Conservation (phyloP, 2,888 invertebrate genomes). For the Orchesellides sinensis region DNA sequence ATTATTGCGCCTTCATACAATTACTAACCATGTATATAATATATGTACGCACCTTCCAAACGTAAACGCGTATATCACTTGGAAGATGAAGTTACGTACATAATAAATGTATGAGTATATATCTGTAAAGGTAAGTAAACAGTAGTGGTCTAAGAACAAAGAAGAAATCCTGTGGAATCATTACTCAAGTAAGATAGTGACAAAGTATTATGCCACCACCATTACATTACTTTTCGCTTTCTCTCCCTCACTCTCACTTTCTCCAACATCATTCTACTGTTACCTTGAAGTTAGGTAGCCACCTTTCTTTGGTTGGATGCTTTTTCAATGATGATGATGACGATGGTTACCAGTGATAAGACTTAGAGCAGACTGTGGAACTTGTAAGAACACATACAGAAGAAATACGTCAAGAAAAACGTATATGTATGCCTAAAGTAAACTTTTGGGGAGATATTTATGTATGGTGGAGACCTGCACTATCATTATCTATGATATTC, state of each 20-base stretch:
- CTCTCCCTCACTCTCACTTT: conserved; percentile 8
- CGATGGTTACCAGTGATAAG: conserved; percentile 40
- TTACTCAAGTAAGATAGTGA: conserved; percentile 73
- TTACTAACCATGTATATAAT: background rate
- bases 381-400: too few relatives aligned
- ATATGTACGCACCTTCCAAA: background rate
- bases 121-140: conserved; percentile 1
- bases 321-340: conserved; percentile 23
- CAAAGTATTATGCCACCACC: conserved; percentile 71
- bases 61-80: conserved; percentile 3
- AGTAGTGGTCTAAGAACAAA: conserved; percentile 52
- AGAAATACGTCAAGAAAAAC: background rate
- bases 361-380: background rate
- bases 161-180: conserved; percentile 61
- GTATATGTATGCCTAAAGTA: background rate
- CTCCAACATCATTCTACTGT: conserved; percentile 12
- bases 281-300: conserved; percentile 26
- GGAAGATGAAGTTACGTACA: background rate
- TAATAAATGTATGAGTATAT: background rate
- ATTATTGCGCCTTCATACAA: background rate
- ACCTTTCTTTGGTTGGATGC: conserved; percentile 36
- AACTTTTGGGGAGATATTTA: too few relatives aligned
- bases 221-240: conserved; percentile 65
- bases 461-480: conserved; percentile 37
- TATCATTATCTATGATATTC: conserved; percentile 25